Evolutionary conservation across 2,113 vertebrate genomes (phyloP), one percentile per base, ranked within the genome.

Genomic region (Barbus barbus): DNA sequence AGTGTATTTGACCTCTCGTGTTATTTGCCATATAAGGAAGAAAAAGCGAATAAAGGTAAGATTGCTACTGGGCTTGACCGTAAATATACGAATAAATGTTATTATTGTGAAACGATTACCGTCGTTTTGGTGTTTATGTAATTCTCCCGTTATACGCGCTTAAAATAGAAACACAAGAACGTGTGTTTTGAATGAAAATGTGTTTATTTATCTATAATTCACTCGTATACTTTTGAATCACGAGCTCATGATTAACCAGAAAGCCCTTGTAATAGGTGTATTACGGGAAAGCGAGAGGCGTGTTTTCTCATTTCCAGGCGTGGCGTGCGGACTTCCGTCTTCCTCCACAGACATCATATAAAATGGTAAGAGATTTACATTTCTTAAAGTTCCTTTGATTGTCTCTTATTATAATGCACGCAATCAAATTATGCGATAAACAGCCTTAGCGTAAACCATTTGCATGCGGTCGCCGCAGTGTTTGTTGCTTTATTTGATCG

Each of bases 321-420:
- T 94, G 94, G 93, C 93, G 89, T 89, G 89, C 83, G 84, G 90
- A 94, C 93, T 95, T 94, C 94, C 93, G 93, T 90, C 92, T 94
- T 94, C 76, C 84, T 88, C 90, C 83, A 88, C 88, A 79, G 83
- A 88, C 88, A 63, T 67, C 82, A 74, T 22, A 80, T 67, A 92
- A 93, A 92, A 95, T 95, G 94, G 94, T 95, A 89, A 92, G 92
- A 83, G 46, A 81, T 78, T 90, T 78, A n/a, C 16, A 18, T 4
- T 1, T 88, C 48, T 84, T 51, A 4, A 38, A 84, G 61, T n/a
- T 41, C 24, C 1, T 38, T 22, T 5, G 72, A 46, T 65, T 65
- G 33, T 5, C 63, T 18, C 72, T 61, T 28, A 48, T 80, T 5
- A 5, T 28, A 31, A 1, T 1, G 0, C 36, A 3, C 3, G 1